phyloP scores from a whole-genome alignment of 2,113 vertebrate species.

The Sarotherodon lohbergeri region DNA sequence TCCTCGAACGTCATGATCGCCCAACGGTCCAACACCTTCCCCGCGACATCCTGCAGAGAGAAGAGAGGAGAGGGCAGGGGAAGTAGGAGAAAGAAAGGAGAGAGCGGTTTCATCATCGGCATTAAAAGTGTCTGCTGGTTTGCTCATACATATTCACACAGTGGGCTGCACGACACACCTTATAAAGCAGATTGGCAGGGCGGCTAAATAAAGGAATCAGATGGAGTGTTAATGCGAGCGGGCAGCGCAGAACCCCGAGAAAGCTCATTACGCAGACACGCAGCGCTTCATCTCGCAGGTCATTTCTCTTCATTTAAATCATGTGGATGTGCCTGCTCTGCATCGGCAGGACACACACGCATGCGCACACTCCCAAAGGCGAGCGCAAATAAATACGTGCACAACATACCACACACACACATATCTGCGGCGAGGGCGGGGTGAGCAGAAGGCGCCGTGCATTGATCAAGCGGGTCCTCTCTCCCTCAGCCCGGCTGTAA shows the following conservation, averaged over 20 bases:
- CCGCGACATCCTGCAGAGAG: constrained; percentile 83
- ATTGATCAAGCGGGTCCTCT: constrained; percentile 76
- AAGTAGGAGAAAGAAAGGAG: neutral
- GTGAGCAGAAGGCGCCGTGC: constrained; percentile 75
- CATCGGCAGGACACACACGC: neutral
- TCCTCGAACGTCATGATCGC: constrained; percentile 96
- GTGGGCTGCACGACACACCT: constrained; percentile 22
- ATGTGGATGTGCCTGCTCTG: constrained; percentile 62
- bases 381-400: neutral
- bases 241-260: constrained; percentile 34
- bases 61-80: neutral
- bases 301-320: constrained; percentile 78
- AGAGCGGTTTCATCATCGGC: constrained; percentile 42
- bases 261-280: constrained; percentile 58
- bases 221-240: constrained; percentile 36
- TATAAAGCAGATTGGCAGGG: constrained; percentile 45
- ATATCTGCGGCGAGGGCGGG: constrained; percentile 54
- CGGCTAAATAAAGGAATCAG: constrained; percentile 57
- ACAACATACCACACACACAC: constrained; percentile 1
- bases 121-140: constrained; percentile 24
- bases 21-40: constrained; percentile 97
- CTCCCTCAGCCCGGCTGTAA: constrained; percentile 77
- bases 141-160: constrained; percentile 46
- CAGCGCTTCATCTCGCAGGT: constrained; percentile 57
- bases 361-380: neutral